Base-by-base conservation (phyloP, 2,113 vertebrate species). In the Coturnix japonica region DNA sequence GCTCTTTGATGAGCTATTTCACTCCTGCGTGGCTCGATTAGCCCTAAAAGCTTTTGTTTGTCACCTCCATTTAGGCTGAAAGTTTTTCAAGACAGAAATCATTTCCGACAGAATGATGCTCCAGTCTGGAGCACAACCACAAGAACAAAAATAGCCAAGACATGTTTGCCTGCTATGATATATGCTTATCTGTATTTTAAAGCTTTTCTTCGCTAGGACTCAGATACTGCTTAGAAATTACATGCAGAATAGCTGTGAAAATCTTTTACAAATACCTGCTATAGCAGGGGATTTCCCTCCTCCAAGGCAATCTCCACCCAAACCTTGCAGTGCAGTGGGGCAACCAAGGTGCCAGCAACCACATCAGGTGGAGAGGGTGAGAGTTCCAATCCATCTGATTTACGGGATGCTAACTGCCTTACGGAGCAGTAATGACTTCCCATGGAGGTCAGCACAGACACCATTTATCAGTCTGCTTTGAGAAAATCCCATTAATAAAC, bases 401-500 rank as follows among this genome's bases (percentile, higher is more conserved):
- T 94, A 93, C 78, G 57, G 60, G 77, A 91, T 63, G 69, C 87
- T 75, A 94, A 94, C 63, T 95, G 87, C 83, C 54, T 85, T 39
- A 43, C 1, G 0, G 95, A 39, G 60, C 76, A 67, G 61, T 73
- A 95, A 87, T 77, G 79, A 79, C 82, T 93, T 94, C 75, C 89
- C 69, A 76, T 72, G 60, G 81, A 93, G 88, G 88, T 94, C 94
- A 95, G 81, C 85, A 65, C 81, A 81, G 74, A 91, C 66, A 83
- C 72, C 73, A 57, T 93, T 89, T 93, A 91, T 95, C 91, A 91
- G 70, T 74, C 91, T 72, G 73, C 72, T 93, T 93, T 81, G 67
- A 87, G 76, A 31, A 88, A 87, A 86, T 60, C 81, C 66, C 64
- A 33, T 93, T 90, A 96, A 92, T 85, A 93, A 94, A 86, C 64